A percentile compares a stretch with the other conserved stretches of the same genome.
Conservation (phyloP, 2,113 vertebrate genomes). For the Toxotes jaculatrix region DNA sequence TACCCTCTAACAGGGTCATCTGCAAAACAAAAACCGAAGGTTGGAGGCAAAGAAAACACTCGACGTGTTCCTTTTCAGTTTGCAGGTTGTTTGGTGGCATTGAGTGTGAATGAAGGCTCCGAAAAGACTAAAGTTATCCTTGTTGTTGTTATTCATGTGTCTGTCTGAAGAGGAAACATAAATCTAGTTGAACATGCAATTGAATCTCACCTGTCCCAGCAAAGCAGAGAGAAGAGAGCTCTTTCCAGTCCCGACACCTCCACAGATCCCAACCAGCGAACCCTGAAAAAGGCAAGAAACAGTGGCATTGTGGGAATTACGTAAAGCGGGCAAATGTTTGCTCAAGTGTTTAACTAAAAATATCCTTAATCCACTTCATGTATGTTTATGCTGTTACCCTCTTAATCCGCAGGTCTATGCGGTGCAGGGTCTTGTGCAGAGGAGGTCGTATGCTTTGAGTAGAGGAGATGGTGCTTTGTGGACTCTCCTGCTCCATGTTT, state of each 20-base stretch:
- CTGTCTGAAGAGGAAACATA: not conserved
- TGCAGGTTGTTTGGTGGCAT: not conserved
- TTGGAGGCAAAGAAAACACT: conserved; percentile 11
- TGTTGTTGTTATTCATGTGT: conserved; percentile 3
- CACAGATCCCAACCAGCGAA: conserved; percentile 86
- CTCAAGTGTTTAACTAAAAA: not conserved
- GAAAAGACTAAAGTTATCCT: not conserved
- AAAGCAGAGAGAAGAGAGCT: conserved; percentile 88
- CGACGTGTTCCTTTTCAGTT: conserved; percentile 7
- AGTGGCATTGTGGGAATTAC: not conserved
- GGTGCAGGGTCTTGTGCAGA: conserved; percentile 83
- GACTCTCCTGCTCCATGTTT: conserved; percentile 86
- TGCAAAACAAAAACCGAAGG: conserved; percentile 51
- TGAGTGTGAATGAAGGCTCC: not conserved
- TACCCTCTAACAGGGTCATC: conserved; percentile 87
- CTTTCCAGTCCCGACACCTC: conserved; percentile 87
- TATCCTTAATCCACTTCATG: not conserved
- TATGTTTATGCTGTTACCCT: conserved; percentile 73
- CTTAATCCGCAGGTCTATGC: conserved; percentile 80
- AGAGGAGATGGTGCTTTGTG: conserved; percentile 85
- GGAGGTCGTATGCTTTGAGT: conserved; percentile 80
- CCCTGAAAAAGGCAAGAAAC: conserved; percentile 72
- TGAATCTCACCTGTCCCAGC: conserved; percentile 85
- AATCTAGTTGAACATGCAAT: not conserved
- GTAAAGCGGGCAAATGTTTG: not conserved